Base-by-base conservation (phyloP, 2,797 vertebrate species). In the Sciurus carolinensis region DNA sequence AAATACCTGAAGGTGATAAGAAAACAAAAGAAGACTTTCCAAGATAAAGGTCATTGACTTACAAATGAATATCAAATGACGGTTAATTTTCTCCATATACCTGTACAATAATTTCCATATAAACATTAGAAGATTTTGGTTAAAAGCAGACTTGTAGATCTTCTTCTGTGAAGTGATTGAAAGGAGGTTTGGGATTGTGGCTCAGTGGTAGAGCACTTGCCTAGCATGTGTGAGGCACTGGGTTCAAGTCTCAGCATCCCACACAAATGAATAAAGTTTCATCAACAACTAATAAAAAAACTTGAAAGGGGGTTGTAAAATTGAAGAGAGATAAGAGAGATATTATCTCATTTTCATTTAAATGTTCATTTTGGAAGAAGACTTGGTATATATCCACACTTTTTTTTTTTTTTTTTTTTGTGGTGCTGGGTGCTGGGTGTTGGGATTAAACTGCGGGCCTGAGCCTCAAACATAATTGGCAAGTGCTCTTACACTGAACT, bases 291-390 rank as follows among this genome's bases (percentile, higher is more conserved):
- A 39, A 3, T 39, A 39, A 39, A 39, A 39, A 39, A 39, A 39
- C 39, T 52, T 67, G 36, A 85, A 76, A 20, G 11, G 9, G 3
- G 7, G 81, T 62, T 81, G 12, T 69, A 24, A 73, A 94, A 47
- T 12, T 79, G 18, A 64, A 80, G 66, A 75, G 42, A 57, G 26
- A 11, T 44, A 64, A 80, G 66, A 75, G 42, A 57, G 26, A 11
- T 44, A 15, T 39, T 91, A 95, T 96, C 30, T 82, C 22, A 87
- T 87, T 96, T 92, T 92, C 62, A 87, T 57, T 85, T 71, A 84
- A 75, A 44, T 87, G 17, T 84, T 92, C 24, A n/a, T 57, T 92
- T 93, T 92, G 36, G 36, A 44, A 6, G 22, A 75, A 36, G 7
- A 14, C 3, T 86, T 33, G 42, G 1, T 76, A 0, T 30, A 57